Conservation (phyloP, 1,140 invertebrate genomes). For the Brachystomella parvula region DNA sequence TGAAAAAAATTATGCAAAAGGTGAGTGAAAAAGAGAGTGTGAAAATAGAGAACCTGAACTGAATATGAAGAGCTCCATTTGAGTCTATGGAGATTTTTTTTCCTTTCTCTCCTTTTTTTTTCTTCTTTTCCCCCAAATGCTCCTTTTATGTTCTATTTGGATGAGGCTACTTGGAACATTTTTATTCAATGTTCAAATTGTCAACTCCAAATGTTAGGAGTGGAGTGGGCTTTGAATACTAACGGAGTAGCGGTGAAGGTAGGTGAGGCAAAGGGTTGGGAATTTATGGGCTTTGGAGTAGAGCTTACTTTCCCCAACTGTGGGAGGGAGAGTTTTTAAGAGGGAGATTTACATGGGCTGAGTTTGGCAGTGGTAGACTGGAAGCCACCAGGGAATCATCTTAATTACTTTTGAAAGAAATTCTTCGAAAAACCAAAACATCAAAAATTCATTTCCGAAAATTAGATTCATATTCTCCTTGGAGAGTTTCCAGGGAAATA, state of each 20-base stretch:
- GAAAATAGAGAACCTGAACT: constrained; percentile 2
- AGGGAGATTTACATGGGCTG: no score
- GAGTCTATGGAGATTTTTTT: constrained; percentile 5
- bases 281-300: not conserved
- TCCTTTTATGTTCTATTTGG: not conserved
- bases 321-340: no score
- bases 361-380: no score
- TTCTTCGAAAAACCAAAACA: not conserved
- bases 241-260: no score
- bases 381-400: not conserved
- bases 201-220: not conserved
- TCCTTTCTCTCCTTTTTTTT: no score
- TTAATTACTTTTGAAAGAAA: constrained; percentile 2
- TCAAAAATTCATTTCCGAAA: not conserved
- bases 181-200: constrained; percentile 13
- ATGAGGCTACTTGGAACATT: constrained; percentile 7
- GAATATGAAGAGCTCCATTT: constrained; percentile 10
- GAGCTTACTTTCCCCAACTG: not conserved
- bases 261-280: not conserved
- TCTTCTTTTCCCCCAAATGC: not conserved
- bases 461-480: no score
- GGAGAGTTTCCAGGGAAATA: no score
- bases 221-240: constrained; percentile 5
- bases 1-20: constrained; percentile 9
- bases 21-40: constrained; percentile 11